Percentiles rank a stretch among this genome's conserved stretches.
phyloP scores from a whole-genome alignment of 1,140 invertebrate species.

The Lucilia cuprina region DNA sequence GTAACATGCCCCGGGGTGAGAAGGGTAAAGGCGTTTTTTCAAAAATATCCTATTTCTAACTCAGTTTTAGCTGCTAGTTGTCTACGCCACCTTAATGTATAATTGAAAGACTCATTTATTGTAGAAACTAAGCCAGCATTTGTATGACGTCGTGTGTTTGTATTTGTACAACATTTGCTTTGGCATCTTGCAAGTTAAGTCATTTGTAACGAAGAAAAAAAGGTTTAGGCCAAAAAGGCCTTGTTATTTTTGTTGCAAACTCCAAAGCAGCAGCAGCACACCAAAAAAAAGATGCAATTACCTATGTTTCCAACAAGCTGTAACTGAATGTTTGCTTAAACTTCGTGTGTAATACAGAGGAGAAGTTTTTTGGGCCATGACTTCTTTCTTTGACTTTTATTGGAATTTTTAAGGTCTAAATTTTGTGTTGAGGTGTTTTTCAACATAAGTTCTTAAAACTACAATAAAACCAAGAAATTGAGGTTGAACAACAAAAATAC shows the following conservation, averaged over 20 bases:
- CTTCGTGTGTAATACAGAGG: neutral
- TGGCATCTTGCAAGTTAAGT: slow-evolving; percentile 27
- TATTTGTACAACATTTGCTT: neutral
- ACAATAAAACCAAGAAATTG: neutral
- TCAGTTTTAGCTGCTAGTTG: too few relatives aligned
- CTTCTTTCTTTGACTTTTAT: slow-evolving; percentile 28
- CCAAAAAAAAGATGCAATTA: neutral
- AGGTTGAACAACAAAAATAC: neutral
- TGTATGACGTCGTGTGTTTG: neutral
- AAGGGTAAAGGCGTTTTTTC: too few relatives aligned
- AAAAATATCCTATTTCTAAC: too few relatives aligned
- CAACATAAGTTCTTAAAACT: neutral
- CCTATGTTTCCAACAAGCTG: slow-evolving; percentile 5
- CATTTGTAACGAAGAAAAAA: slow-evolving; percentile 25
- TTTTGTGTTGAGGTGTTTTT: neutral
- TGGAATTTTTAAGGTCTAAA: slow-evolving; percentile 17
- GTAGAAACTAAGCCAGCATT: too few relatives aligned
- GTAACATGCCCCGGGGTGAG: too few relatives aligned
- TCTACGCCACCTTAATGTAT: too few relatives aligned
- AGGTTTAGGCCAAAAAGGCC: slow-evolving; percentile 23
- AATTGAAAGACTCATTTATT: too few relatives aligned
- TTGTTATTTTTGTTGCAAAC: slow-evolving; percentile 9
- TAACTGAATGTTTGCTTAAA: slow-evolving; percentile 21
- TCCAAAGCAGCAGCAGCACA: neutral
- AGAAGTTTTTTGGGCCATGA: neutral